phyloP scores from a whole-genome alignment of 2,888 invertebrate species.

The Silvanus unidentatus region DNA sequence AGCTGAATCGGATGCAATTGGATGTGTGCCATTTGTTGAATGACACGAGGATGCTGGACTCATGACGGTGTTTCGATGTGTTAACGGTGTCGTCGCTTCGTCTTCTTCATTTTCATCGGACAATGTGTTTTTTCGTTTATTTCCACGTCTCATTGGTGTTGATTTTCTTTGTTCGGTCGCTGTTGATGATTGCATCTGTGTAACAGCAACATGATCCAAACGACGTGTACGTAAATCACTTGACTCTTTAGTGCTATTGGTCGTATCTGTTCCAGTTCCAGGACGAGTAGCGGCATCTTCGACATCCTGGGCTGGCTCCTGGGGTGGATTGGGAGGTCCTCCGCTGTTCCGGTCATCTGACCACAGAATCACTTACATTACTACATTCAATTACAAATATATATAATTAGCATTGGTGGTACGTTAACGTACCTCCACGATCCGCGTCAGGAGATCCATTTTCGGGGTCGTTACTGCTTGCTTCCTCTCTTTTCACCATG shows the following conservation, averaged over 20 bases:
- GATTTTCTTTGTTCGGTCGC: slow-evolving; percentile 37
- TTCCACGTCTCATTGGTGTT: slow-evolving; percentile 46
- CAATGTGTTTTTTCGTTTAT: slow-evolving; percentile 57
- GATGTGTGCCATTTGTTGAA: slow-evolving; percentile 54
- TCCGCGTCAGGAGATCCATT: slow-evolving; percentile 86
- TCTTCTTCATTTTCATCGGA: slow-evolving; percentile 52
- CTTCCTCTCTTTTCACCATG: slow-evolving; percentile 79
- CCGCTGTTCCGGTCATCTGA: slow-evolving; percentile 54
- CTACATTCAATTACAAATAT: slow-evolving; percentile 35
- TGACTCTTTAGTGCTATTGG: slow-evolving; percentile 45
- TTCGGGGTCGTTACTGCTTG: slow-evolving; percentile 69
- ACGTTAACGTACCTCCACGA: slow-evolving; percentile 55
- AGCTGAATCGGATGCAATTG: slow-evolving; percentile 41
- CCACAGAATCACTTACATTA: slow-evolving; percentile 38
- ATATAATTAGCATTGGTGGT: slow-evolving; percentile 42
- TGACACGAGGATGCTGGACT: slow-evolving; percentile 61
- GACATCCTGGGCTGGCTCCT: slow-evolving; percentile 37
- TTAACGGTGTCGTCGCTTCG: slow-evolving; percentile 47
- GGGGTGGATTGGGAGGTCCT: slow-evolving; percentile 50
- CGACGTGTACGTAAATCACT: slow-evolving; percentile 51
- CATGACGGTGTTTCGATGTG: slow-evolving; percentile 46
- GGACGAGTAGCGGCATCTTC: slow-evolving; percentile 35
- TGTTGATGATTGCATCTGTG: slow-evolving; percentile 48
- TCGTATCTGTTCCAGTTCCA: slow-evolving; percentile 33
- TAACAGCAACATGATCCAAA: slow-evolving; percentile 48